Percentiles rank a stretch among this genome's conserved stretches.
These are phyloP conservation scores for Tetranychus piercei DNA, from an alignment of 2,888 invertebrate genomes.

Conservation along the genomic window DNA sequence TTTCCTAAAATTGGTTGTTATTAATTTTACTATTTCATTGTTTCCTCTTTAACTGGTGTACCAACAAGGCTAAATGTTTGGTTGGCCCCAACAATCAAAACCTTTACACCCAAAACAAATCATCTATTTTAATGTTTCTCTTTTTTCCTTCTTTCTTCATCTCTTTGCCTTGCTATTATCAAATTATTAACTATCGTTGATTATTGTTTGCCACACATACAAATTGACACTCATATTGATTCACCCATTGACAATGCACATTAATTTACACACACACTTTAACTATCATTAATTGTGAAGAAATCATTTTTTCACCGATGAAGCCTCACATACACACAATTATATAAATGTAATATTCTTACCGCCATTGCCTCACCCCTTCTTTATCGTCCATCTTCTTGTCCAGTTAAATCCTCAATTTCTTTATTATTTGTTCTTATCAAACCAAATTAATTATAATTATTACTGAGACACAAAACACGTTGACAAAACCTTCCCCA, in stretches of 20 bases:
- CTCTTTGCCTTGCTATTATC: neutral
- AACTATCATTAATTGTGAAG: neutral
- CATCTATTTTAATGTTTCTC: neutral
- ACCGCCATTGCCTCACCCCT: too few species aligned
- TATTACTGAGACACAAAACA: too few species aligned
- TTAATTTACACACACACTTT: neutral
- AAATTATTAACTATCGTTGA: neutral
- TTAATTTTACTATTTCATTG: neutral
- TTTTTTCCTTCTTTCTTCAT: neutral
- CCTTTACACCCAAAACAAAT: neutral
- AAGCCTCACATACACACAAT: neutral
- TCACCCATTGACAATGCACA: neutral
- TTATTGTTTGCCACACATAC: neutral
- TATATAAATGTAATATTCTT: too few species aligned
- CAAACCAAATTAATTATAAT: too few species aligned
- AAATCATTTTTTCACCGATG: neutral
- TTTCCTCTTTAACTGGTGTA: neutral
- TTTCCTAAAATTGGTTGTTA: neutral
- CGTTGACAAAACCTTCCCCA: too few species aligned
- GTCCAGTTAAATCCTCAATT: too few species aligned
- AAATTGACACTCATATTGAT: neutral
- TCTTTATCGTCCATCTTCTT: too few species aligned
- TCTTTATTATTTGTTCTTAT: too few species aligned
- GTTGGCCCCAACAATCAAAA: neutral
- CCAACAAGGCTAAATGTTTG: neutral